Percentiles rank a stretch among this genome's conserved stretches.
Conservation (phyloP, 2,113 vertebrate genomes). For the Lasiurus cinereus region DNA sequence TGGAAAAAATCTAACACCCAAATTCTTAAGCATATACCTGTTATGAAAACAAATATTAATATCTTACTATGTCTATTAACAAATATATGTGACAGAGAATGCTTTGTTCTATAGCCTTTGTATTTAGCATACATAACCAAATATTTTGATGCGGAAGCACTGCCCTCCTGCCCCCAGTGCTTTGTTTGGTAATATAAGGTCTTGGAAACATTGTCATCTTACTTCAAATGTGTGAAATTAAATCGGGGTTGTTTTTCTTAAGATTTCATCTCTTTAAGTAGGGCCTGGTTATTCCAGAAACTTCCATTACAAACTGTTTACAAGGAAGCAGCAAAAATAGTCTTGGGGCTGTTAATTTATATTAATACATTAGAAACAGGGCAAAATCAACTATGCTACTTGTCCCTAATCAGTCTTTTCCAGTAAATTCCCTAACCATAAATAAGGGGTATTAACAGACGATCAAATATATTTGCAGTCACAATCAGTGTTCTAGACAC, state of each 20-base stretch:
- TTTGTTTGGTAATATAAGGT: slow-evolving; percentile 1
- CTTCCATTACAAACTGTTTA: background rate
- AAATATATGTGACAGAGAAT: slow-evolving; percentile 23
- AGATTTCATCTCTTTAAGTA: slow-evolving; percentile 61
- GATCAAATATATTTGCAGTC: background rate
- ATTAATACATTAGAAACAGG: background rate
- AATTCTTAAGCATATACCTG: slow-evolving; percentile 49
- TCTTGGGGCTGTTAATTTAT: slow-evolving; percentile 23
- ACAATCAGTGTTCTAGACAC: slow-evolving; percentile 26
- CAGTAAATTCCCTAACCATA: slow-evolving; percentile 37
- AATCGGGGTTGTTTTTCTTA: slow-evolving; percentile 51
- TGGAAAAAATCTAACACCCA: background rate
- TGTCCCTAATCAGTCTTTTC: slow-evolving; percentile 50
- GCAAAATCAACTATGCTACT: slow-evolving; percentile 38
- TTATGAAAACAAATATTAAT: slow-evolving; percentile 47
- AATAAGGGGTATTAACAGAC: slow-evolving; percentile 52
- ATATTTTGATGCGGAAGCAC: slow-evolving; percentile 24
- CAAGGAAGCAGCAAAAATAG: slow-evolving; percentile 44
- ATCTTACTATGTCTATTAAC: slow-evolving; percentile 36
- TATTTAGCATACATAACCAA: slow-evolving; percentile 17
- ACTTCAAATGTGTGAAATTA: slow-evolving; percentile 53
- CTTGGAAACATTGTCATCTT: slow-evolving; percentile 46
- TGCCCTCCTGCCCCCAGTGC: background rate
- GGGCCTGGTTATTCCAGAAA: slow-evolving; percentile 42
- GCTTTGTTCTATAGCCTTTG: slow-evolving; percentile 37